These are phyloP conservation scores for Drosophila colorata DNA, from an alignment of 2,888 invertebrate genomes.

Conservation along the genomic window DNA sequence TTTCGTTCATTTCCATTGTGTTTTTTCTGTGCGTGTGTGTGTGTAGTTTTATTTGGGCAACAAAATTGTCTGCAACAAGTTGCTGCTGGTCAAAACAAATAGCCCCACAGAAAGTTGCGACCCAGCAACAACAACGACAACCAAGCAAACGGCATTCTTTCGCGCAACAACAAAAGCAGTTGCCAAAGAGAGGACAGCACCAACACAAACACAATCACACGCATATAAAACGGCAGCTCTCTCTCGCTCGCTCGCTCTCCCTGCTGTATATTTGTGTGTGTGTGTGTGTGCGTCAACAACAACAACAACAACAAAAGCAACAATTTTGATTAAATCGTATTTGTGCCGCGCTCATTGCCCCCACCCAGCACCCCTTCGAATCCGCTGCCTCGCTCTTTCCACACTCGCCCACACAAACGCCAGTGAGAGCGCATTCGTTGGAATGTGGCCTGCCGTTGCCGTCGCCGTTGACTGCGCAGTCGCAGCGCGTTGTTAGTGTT, in stretches of 20 bases:
- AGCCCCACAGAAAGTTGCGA: conserved; percentile 75
- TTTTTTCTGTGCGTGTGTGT: conserved; percentile 40
- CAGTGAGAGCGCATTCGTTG: conserved; percentile 56
- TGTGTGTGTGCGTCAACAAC: conserved; percentile 27
- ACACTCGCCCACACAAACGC: conserved; percentile 52
- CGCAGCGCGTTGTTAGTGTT: conserved; percentile 71
- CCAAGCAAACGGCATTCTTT: conserved; percentile 83
- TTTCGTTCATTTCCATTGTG: conserved; percentile 37
- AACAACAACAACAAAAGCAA: conserved; percentile 35
- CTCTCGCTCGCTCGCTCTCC: conserved; percentile 31
- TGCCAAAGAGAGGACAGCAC: conserved; percentile 65
- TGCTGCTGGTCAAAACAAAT: conserved; percentile 74
- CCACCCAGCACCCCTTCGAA: conserved; percentile 11
- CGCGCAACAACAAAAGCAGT: conserved; percentile 82
- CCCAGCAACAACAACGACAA: conserved; percentile 71
- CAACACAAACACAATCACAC: conserved; percentile 43
- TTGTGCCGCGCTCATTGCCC: conserved; percentile 51
- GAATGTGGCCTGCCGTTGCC: conserved; percentile 67
- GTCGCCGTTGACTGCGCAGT: conserved; percentile 72
- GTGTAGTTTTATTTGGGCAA: conserved; percentile 27
- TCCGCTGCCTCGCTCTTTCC: conserved; percentile 17
- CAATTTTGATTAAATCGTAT: conserved; percentile 77
- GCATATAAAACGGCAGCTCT: conserved; percentile 41
- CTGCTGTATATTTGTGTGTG: conserved; percentile 25
- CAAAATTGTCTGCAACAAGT: conserved; percentile 63